Conservation (phyloP, 1,140 invertebrate species). For the Drosophila miranda region DNA sequence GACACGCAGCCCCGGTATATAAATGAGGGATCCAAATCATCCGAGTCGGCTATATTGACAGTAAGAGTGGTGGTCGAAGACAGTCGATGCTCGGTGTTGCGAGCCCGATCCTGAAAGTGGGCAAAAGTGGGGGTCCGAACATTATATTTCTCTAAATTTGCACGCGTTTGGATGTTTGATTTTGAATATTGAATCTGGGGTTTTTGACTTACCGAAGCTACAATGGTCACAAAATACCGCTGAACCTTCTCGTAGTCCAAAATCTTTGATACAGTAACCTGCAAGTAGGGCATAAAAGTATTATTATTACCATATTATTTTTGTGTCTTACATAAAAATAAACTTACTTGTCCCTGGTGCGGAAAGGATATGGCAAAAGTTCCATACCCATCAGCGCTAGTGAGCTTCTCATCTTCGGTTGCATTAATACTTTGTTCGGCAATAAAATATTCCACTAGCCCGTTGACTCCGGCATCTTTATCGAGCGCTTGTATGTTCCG, state of each 20-base stretch:
- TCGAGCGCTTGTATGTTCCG: conserved; percentile 92
- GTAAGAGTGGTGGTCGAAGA: conserved; percentile 93
- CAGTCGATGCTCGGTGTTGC: conserved; percentile 88
- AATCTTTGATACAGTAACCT: conserved; percentile 92
- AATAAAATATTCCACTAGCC: conserved; percentile 91
- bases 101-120: conserved; percentile 89
- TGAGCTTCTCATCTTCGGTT: conserved; percentile 85
- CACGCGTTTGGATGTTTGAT: no score
- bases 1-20: conserved; percentile 92
- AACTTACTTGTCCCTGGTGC: conserved; percentile 89
- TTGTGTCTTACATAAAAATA: no score
- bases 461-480: conserved; percentile 93
- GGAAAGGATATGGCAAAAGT: conserved; percentile 93
- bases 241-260: conserved; percentile 95
- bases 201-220: conserved; percentile 91
- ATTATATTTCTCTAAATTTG: no score
- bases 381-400: conserved; percentile 90
- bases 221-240: conserved; percentile 93
- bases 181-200: no score
- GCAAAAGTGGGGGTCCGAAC: no score
- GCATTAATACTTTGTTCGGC: conserved; percentile 84
- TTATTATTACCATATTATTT: no score
- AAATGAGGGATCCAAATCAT: conserved; percentile 94
- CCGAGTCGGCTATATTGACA: conserved; percentile 93
- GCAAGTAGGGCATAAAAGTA: neutral